Percentiles rank a stretch among this genome's conserved stretches.
Evolutionary conservation across 2,113 vertebrate genomes (phyloP).

Genomic region (Rhabdomys dilectus): DNA sequence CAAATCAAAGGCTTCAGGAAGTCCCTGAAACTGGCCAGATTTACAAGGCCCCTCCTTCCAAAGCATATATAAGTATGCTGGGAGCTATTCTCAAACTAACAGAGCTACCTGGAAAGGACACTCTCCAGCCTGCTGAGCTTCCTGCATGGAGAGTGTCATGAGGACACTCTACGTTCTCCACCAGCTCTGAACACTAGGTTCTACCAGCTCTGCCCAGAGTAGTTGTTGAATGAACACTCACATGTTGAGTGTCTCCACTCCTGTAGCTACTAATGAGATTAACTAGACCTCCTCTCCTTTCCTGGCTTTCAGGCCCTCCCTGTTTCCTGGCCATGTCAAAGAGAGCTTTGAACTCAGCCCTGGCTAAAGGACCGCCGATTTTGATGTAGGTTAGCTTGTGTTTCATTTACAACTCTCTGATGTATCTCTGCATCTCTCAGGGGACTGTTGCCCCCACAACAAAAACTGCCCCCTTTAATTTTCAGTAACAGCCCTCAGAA

Average conservation of each 20-base stretch:
- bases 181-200: neutral
- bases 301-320: neutral
- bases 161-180: too few relatives aligned
- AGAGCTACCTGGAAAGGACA: neutral
- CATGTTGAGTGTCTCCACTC: neutral
- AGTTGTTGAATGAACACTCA: neutral
- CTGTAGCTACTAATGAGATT: neutral
- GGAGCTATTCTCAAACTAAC: neutral
- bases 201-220: neutral
- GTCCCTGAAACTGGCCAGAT: neutral
- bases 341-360: neutral
- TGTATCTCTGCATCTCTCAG: neutral
- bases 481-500: neutral
- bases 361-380: neutral
- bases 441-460: neutral
- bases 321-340: neutral
- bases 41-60: neutral
- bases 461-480: neutral
- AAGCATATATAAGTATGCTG: too few relatives aligned
- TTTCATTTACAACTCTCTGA: neutral
- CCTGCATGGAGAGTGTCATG: neutral
- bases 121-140: neutral
- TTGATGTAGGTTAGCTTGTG: neutral
- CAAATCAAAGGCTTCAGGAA: neutral
- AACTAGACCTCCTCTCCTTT: neutral